Evolutionary conservation across 2,797 vertebrate genomes (phyloP).

Genomic region (Schizothorax lantsangensis): DNA sequence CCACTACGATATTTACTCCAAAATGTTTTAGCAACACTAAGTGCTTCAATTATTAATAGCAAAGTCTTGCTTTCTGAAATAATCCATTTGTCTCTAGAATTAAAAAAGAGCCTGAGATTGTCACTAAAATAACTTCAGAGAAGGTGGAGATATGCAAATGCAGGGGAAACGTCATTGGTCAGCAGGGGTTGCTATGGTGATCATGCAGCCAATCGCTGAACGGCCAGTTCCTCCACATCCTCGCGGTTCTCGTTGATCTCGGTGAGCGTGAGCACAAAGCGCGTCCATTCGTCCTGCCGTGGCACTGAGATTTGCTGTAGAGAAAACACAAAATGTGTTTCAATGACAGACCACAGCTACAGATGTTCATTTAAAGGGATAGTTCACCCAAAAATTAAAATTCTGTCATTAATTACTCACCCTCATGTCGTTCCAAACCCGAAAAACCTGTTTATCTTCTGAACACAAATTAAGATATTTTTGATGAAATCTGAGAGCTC

Average conservation of each 20-base stretch:
- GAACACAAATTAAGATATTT: no score
- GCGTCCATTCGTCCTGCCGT: slow-evolving; percentile 94
- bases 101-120: slow-evolving; percentile 49
- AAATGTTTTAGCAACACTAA: background rate
- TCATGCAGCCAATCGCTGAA: slow-evolving; percentile 79
- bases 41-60: slow-evolving; percentile 8
- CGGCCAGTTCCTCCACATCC: slow-evolving; percentile 93
- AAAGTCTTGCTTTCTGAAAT: slow-evolving; percentile 11
- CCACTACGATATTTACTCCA: background rate
- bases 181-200: slow-evolving; percentile 2
- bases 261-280: slow-evolving; percentile 91
- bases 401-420: no score
- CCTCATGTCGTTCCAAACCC: no score
- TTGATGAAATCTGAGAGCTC: no score
- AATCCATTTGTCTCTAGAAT: background rate
- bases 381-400: no score
- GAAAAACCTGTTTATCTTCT: no score
- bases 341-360: background rate
- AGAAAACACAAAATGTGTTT: slow-evolving; percentile 6
- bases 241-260: slow-evolving; percentile 96
- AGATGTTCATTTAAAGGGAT: background rate
- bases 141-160: slow-evolving; percentile 14
- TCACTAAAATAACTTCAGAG: slow-evolving; percentile 25
- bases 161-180: slow-evolving; percentile 6
- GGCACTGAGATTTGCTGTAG: slow-evolving; percentile 94